A percentile compares a stretch with the other conserved stretches of the same genome.
Evolutionary conservation across 2,888 invertebrate genomes (phyloP).

Genomic region (Neria commutata): DNA sequence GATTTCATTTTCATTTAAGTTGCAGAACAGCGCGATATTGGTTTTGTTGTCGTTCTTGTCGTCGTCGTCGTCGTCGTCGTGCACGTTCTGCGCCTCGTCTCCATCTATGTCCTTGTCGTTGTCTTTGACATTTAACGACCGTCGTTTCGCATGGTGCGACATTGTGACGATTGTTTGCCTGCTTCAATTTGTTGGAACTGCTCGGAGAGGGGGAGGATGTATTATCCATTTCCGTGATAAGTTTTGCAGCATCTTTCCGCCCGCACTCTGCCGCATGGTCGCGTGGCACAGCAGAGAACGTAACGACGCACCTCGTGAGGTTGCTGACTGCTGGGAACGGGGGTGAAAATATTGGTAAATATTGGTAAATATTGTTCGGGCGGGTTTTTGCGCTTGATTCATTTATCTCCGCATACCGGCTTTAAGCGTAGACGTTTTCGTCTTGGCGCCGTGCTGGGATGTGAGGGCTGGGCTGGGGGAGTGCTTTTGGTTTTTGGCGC

Average conservation of each 20-base stretch:
- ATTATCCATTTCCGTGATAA: constrained; percentile 33
- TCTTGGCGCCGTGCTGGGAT: background rate
- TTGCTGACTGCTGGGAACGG: too few relatives aligned
- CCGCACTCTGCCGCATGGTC: background rate
- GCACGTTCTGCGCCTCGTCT: background rate
- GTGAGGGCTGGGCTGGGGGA: too few relatives aligned
- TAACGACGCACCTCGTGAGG: too few relatives aligned
- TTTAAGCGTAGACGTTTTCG: background rate
- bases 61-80: constrained; percentile 11
- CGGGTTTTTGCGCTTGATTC: background rate
- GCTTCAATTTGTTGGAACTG: too few relatives aligned
- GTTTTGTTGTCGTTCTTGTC: constrained; percentile 9
- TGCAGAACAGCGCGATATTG: constrained; percentile 6
- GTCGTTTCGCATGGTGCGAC: too few relatives aligned
- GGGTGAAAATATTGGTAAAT: too few relatives aligned
- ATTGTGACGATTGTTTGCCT: too few relatives aligned
- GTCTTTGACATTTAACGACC: constrained; percentile 13
- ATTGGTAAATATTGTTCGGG: background rate
- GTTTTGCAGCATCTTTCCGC: constrained; percentile 24
- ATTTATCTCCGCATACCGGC: background rate
- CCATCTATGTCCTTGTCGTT: constrained; percentile 13
- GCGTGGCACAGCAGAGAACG: background rate
- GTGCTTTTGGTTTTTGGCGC: constrained; percentile 10
- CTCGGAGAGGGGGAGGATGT: constrained; percentile 1
- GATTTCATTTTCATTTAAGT: constrained; percentile 40